phyloP scores from a whole-genome alignment of 2,113 vertebrate species.

The Verasper variegatus region DNA sequence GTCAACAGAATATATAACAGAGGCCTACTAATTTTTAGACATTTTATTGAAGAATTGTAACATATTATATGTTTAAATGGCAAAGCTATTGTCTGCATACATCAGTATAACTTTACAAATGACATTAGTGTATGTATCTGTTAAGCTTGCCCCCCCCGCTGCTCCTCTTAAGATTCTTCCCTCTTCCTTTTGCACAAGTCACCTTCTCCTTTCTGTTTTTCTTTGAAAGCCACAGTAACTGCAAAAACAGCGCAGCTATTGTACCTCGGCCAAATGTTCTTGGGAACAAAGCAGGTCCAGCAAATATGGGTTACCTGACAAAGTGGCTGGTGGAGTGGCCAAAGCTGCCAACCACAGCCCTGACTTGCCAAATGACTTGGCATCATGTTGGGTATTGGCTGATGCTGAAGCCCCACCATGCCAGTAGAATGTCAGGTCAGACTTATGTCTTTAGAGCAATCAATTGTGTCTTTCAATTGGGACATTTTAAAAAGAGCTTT shows the following conservation, averaged over 20 bases:
- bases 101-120: too few species aligned
- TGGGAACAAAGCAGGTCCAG: slow-evolving; percentile 38
- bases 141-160: too few species aligned
- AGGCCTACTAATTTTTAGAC: too few species aligned
- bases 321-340: slow-evolving; percentile 26
- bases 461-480: background rate
- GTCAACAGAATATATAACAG: too few species aligned
- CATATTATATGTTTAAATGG: too few species aligned
- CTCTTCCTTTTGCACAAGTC: background rate
- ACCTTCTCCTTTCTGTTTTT: background rate
- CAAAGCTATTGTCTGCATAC: too few species aligned
- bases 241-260: slow-evolving; percentile 34
- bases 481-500: background rate
- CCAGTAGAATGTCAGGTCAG: slow-evolving; percentile 14
- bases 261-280: slow-evolving; percentile 25
- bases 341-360: slow-evolving; percentile 36
- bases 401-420: slow-evolving; percentile 39
- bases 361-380: slow-evolving; percentile 60
- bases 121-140: too few species aligned
- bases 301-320: slow-evolving; percentile 53
- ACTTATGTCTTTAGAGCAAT: background rate
- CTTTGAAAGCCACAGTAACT: slow-evolving; percentile 22
- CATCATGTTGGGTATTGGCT: slow-evolving; percentile 31
- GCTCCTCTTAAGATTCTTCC: background rate
- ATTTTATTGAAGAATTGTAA: too few species aligned